Evolutionary conservation across 1,140 invertebrate species (phyloP), one percentile per base, ranked within the genome.

Genomic region (Micrasema minimum): DNA sequence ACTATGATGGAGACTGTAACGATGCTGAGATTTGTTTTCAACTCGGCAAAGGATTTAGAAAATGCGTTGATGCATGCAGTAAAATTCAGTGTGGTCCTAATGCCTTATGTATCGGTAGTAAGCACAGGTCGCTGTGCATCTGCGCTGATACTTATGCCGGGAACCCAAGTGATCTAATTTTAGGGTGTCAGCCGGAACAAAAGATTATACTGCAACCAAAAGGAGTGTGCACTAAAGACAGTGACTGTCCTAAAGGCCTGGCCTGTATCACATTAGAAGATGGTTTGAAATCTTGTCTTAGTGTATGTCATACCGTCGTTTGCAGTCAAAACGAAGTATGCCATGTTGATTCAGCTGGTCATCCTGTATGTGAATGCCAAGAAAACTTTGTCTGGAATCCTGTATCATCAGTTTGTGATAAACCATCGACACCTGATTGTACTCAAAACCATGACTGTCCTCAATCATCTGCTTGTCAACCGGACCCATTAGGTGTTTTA

Each of bases 11-110:
- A 1, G 92, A 96, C 75, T 96, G 94, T 78, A 87, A 88, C 64
- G 86, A 90, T 72, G 87, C 90, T 9, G 90, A 96, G 83, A 96
- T 96, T 77, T 96, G 94, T 79, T 93, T 95, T 81, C 92, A 93
- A 83, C 77, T 92, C 41, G 88, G 90, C 26, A 91, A 90, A 82
- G 90, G 90, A 7, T 78, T 89, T 2, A 85, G 93, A 41, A 93
- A 92, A 79, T 96, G 93, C 80, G 88, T 95, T 0, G 93, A 96
- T 77, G 92, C 91, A 2, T 96, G 94, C 77, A 90, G 89, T 64
- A 93, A 94, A 81, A 84, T 93, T 9, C 93, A 96, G 77, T 96
- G 95, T 79, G 95, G 95, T 11, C 93, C 94, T 0, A 96, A 96
- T 80, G 93, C 94, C 2, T 80, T 95, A 0, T 97, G 95, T 78